phyloP scores from a whole-genome alignment of 2,888 invertebrate species.

The Scelioninae gen. 1 region DNA sequence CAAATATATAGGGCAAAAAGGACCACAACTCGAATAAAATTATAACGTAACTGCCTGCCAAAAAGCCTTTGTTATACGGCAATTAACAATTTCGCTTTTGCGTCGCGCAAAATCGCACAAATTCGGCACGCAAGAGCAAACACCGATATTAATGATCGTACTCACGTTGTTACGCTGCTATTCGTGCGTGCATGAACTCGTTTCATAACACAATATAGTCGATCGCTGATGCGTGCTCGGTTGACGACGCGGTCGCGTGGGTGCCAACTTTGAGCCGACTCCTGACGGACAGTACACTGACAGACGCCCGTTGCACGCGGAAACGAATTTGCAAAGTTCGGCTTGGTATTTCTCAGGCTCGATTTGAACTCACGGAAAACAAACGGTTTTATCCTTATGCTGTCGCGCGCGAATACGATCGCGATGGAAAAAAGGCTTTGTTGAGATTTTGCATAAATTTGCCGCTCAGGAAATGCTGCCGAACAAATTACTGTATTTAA shows the following conservation, averaged over 20 bases:
- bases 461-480: constrained; percentile 24
- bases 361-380: constrained; percentile 18
- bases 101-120: no score
- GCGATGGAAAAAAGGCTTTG: constrained; percentile 45
- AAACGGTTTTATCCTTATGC: constrained; percentile 5
- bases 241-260: constrained; percentile 29
- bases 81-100: constrained; percentile 34
- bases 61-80: constrained; percentile 23
- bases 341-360: constrained; percentile 29
- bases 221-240: constrained; percentile 21
- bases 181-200: constrained; percentile 15
- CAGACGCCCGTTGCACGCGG: no score
- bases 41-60: no score
- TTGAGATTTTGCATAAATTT: constrained; percentile 45
- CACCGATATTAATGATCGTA: constrained; percentile 28
- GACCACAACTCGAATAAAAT: no score
- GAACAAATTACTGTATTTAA: constrained; percentile 47
- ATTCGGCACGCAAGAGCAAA: constrained; percentile 26
- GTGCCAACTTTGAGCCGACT: constrained; percentile 32
- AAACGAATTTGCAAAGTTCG: constrained; percentile 9
- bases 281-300: no score
- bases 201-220: constrained; percentile 13
- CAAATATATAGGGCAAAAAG: no score
- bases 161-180: constrained; percentile 3
- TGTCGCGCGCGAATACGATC: constrained; percentile 22